Base-by-base conservation (phyloP, 2,888 invertebrate species). In the Anagyrus pseudococci region DNA sequence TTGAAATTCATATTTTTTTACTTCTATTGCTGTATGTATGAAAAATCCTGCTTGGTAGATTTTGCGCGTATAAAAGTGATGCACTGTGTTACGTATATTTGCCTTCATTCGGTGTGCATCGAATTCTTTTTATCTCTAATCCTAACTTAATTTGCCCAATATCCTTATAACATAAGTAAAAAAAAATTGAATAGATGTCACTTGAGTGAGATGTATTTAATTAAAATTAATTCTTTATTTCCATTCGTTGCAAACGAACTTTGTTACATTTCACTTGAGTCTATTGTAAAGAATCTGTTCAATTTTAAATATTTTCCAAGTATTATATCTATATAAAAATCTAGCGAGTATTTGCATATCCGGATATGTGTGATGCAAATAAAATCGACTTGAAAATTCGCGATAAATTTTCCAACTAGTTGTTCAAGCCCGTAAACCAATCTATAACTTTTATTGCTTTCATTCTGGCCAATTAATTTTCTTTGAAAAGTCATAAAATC, bases 21-120 rank as follows among this genome's bases (percentile, higher is more conserved):
- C 17, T 47, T 53, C 29, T 44, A 54, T n/a, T 50, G 53, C 58
- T 41, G 57, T 57, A 52, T 58, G 59, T 53, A 57, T 58, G 19
- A 66, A 60, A 58, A 47, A 63, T 62, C 46, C 49, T 59, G 64
- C 59, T 64, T 64, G 52, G 33, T 63, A 63, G 63, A 59, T 44
- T 43, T 26, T 25, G 44, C 48, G 26, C 54, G 25, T 43, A 29
- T n/a, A 17, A 48, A 37, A 48, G 20, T 53, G 37, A 40, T 59
- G 59, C 56, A 52, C 47, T 56, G 59, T 64, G 52, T 48, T 29
- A 7, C 29, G 29, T 7, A 29, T 7, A 37, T 4, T 4, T 37
- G 3, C 1, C 13, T 46, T 26, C 20, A 33, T 23, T 46, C 15
- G 13, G 19, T 33, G 19, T 47, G 1, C 2, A 15, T 33, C 15